Evolutionary conservation across 1,140 invertebrate species (phyloP).

Genomic region (Sipha flava): DNA sequence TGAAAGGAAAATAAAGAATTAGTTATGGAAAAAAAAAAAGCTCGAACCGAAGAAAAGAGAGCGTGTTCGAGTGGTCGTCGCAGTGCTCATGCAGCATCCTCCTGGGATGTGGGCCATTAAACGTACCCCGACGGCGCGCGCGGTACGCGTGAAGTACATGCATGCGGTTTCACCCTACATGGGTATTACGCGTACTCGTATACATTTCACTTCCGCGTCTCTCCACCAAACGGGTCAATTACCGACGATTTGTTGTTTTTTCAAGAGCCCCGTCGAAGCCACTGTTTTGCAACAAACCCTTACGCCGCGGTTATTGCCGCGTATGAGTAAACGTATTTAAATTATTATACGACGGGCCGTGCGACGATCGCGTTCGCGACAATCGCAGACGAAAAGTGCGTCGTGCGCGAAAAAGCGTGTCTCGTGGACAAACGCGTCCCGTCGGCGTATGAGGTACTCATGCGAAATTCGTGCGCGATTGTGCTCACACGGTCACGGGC

Average conservation of each 20-base stretch:
- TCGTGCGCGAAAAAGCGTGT: too few relatives aligned
- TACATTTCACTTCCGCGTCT: background rate
- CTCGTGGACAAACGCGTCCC: too few relatives aligned
- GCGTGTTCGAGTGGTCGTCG: constrained; percentile 17
- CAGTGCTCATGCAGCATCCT: background rate
- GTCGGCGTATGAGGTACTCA: too few relatives aligned
- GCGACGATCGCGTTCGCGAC: too few relatives aligned
- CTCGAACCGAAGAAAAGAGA: background rate
- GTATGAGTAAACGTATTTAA: too few relatives aligned
- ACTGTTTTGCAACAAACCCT: background rate
- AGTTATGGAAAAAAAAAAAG: background rate
- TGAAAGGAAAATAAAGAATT: background rate
- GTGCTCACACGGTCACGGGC: too few relatives aligned
- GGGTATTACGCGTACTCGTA: background rate
- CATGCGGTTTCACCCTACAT: constrained; percentile 3
- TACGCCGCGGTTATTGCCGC: background rate
- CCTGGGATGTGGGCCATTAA: constrained; percentile 31
- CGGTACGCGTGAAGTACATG: background rate
- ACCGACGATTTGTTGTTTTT: constrained; percentile 12
- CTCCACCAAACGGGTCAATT: constrained; percentile 17
- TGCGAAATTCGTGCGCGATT: too few relatives aligned
- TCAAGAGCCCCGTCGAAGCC: background rate
- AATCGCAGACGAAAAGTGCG: too few relatives aligned
- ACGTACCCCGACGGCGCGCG: background rate
- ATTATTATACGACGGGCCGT: too few relatives aligned